Evolutionary conservation across 2,888 invertebrate genomes (phyloP).

Genomic region (Leptinotarsa rubiginosa): DNA sequence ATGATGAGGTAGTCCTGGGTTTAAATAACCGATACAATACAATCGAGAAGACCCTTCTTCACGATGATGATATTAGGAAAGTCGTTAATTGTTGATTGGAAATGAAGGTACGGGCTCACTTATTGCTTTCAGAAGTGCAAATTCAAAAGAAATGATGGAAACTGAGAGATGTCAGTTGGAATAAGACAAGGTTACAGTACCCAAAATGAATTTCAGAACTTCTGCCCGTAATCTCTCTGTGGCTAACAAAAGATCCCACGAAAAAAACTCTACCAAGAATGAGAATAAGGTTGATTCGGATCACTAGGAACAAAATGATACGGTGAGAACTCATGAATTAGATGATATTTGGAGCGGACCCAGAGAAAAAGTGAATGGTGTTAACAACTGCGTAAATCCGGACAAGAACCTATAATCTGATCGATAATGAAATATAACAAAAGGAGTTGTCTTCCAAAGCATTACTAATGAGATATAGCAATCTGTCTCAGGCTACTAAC

Average conservation of each 20-base stretch:
- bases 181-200: constrained; percentile 20
- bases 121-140: no score
- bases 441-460: background rate
- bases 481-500: constrained; percentile 16
- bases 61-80: background rate
- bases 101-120: background rate
- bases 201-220: constrained; percentile 2
- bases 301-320: constrained; percentile 1
- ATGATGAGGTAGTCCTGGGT: background rate
- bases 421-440: constrained; percentile 29
- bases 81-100: no score
- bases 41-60: background rate
- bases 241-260: background rate
- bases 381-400: constrained; percentile 30
- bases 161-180: background rate
- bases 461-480: background rate
- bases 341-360: constrained; percentile 44
- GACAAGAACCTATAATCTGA: constrained; percentile 42
- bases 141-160: background rate
- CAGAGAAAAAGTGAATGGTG: constrained; percentile 36
- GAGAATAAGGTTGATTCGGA: constrained; percentile 10
- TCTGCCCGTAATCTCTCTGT: background rate
- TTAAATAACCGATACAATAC: background rate
- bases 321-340: constrained; percentile 37
- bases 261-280: constrained; percentile 6